Percentiles rank a stretch among this genome's conserved stretches.
Evolutionary conservation across 2,113 vertebrate genomes (phyloP).

Genomic region (Lepus europaeus): DNA sequence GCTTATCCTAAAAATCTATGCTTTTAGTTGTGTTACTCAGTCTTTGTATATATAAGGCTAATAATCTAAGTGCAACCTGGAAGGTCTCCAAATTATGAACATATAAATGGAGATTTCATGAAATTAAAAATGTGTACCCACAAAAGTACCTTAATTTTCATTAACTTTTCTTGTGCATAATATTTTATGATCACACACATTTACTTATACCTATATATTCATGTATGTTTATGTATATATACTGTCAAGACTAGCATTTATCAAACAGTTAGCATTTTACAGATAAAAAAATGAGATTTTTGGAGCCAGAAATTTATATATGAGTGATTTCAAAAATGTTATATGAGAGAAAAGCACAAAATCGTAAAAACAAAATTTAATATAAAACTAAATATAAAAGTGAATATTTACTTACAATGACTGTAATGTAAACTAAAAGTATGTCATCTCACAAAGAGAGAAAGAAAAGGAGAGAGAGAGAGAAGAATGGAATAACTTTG

Average conservation of each 20-base stretch:
- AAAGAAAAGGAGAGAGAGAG: too few species aligned
- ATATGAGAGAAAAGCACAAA: background rate
- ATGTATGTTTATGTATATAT: background rate
- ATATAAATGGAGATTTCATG: background rate
- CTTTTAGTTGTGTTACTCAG: background rate
- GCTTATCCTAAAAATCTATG: background rate
- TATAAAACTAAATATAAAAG: background rate
- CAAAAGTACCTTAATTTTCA: background rate
- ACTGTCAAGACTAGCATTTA: background rate
- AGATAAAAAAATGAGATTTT: background rate
- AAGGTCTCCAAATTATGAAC: background rate
- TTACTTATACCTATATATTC: background rate
- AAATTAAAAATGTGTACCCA: background rate
- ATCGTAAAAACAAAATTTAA: background rate
- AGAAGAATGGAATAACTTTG: too few species aligned
- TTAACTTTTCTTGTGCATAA: background rate
- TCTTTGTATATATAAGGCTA: background rate
- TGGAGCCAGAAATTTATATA: background rate
- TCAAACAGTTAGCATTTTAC: background rate
- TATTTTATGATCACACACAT: background rate
- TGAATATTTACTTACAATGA: background rate
- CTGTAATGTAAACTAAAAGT: too few species aligned
- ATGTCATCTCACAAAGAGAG: too few species aligned
- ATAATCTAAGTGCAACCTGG: constrained; percentile 2
- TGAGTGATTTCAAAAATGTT: background rate